Evolutionary conservation across 1,140 invertebrate species (phyloP).

Genomic region (Nylanderia fulva): DNA sequence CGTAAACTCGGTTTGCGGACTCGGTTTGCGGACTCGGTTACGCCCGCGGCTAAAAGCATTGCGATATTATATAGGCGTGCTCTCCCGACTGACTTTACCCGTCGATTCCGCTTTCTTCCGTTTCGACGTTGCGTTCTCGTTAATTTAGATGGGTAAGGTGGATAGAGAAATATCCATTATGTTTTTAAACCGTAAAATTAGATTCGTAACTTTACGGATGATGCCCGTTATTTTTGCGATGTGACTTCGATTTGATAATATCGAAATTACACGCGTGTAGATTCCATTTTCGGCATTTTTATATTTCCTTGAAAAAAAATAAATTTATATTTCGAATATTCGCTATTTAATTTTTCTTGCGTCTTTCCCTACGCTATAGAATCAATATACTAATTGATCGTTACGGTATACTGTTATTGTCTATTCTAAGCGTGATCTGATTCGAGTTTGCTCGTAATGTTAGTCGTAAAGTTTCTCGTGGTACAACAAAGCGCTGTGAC

Average conservation of each 20-base stretch:
- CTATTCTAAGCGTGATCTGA: background rate
- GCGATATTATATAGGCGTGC: conserved; percentile 15
- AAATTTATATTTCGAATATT: background rate
- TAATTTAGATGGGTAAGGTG: conserved; percentile 21
- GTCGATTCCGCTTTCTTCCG: conserved; percentile 47
- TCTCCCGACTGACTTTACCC: conserved; percentile 19
- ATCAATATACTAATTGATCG: conserved; percentile 9
- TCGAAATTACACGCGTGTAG: background rate
- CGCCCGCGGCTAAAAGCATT: conserved; percentile 12
- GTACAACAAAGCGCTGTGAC: background rate
- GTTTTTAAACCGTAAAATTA: conserved; percentile 37
- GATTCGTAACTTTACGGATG: conserved; percentile 32
- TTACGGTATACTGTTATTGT: background rate
- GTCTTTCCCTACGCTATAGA: background rate
- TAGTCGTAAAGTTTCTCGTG: background rate
- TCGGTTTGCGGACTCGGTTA: background rate
- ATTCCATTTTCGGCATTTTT: background rate
- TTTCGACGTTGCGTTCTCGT: conserved; percentile 50
- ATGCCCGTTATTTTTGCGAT: background rate
- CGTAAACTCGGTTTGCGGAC: too few relatives aligned
- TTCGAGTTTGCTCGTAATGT: background rate
- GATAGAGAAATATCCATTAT: background rate
- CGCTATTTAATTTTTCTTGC: background rate
- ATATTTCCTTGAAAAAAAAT: background rate
- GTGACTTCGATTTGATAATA: background rate